Evolutionary conservation across 2,797 vertebrate genomes (phyloP), one percentile per base, ranked within the genome.

Genomic region (Oophaga sylvatica): DNA sequence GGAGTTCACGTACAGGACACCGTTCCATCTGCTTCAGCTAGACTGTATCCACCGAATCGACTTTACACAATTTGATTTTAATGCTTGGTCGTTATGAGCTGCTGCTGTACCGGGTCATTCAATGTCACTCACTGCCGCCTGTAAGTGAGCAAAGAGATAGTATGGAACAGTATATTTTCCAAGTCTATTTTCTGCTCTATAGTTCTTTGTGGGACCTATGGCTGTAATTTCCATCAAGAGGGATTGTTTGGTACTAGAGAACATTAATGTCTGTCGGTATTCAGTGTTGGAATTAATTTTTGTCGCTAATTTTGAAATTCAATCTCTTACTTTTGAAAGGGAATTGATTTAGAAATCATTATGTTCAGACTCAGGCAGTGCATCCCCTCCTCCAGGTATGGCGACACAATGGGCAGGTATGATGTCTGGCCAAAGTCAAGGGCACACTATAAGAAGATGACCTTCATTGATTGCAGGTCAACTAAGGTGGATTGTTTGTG

Each of bases 171-270:
- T n/a, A 76, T 31, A 68, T 29, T 67, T 10, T 29, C 31, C 19
- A 17, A 68, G 45, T 80, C 53, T 86, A 57, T 31, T 62, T 59
- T 31, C 31, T 48, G 12, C n/a, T n/a, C 56, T 35, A 81, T 67
- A 62, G 13, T 11, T 63, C 59, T 53, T 65, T 26, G 12, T 41
- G 10, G 29, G 31, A 22, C 68, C 57, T 85, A 20, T 65, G 31
- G 63, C 41, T 73, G 57, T 75, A 71, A 81, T 87, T 73, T 70
- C 78, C 31, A 87, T 57, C 63, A 86, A 16, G 35, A 45, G 17
- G 11, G 48, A 59, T 22, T 70, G 19, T 22, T 78, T 48, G 53
- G 75, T 16, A 10, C 35, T 4, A 12, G 35, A 19, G 31, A 35
- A 35, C 35, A 35, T 20, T 16, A 19, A 20, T 63, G 56, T 53